Conservation (phyloP, 2,113 vertebrate genomes). For the Hepsetus odoe region DNA sequence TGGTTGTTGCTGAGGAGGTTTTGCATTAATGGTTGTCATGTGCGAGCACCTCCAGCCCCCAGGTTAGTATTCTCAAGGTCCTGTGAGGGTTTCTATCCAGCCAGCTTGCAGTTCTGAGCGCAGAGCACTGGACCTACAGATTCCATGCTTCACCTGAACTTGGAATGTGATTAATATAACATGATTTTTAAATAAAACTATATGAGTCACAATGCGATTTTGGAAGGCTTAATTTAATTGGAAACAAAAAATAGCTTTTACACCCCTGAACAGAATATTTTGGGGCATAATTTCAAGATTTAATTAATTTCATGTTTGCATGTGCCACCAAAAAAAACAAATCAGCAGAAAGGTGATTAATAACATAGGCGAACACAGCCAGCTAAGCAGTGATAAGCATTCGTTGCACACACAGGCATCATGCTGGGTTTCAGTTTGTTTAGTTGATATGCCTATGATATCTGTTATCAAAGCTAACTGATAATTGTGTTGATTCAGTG, state of each 20-base stretch:
- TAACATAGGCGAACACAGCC: conserved; percentile 23
- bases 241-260: conserved; percentile 10
- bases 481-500: conserved; percentile 48
- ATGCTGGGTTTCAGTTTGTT: conserved; percentile 8
- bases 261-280: too few relatives aligned
- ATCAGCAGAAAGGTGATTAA: conserved; percentile 42
- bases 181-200: neutral
- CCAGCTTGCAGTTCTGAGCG: neutral
- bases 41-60: neutral
- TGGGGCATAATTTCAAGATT: conserved; percentile 42
- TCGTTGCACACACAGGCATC: neutral
- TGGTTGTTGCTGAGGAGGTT: neutral
- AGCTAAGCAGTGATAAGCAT: conserved; percentile 34
- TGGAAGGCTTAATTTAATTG: conserved; percentile 20
- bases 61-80: neutral
- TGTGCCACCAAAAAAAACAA: conserved; percentile 21
- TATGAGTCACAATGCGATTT: neutral
- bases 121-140: neutral
- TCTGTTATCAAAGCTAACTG: conserved; percentile 39
- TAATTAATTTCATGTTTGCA: conserved; percentile 41
- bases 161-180: neutral
- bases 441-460: conserved; percentile 23
- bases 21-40: neutral
- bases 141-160: neutral
- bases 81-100: conserved; percentile 5